Base-by-base conservation (phyloP, 2,113 vertebrate genomes). In the Microtus ochrogaster region DNA sequence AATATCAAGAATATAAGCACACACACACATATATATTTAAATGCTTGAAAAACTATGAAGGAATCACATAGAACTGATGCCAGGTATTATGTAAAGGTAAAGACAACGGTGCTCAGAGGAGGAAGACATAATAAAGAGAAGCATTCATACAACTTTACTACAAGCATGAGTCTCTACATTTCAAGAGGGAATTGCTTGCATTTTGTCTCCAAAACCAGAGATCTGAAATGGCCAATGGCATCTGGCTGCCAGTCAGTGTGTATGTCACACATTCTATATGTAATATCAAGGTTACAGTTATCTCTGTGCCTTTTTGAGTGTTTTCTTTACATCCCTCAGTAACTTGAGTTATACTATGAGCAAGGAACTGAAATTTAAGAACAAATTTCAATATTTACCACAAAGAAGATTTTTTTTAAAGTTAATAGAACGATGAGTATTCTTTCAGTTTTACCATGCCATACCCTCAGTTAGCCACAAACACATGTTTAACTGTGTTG, bases 321-420 rank as follows among this genome's bases (percentile, higher is more conserved):
- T 66, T 70, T 92, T 68, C n/a, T 96, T 49, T 87, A 94, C 41
- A 11, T 68, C 85, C 39, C 19, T 92, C 6, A 22, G 24, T 82
- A 96, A 66, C 9, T 79, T 55, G 61, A 74, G 3, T 9, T 26
- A 49, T 33, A 74, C n/a, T 41, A 30, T 1, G 73, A 84, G 81
- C 12, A 92, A 93, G 39, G 4, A 1, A 19, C 3, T 28, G 3
- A 96, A 87, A n/a, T 78, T 90, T 36, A 55, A 36, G 10, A 49
- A 79, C 72, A 47, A 78, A 19, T 13, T 41, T 70, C 44, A 44
- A 49, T 91, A 85, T 74, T 96, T 96, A 82, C 24, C 33, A 90
- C 21, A 73, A 19, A 55, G 10, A 86, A 89, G 22, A 92, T n/a
- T 91, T 95, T 91, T 95, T 66, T 95, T 30, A 92, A 70, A 88